Conservation (phyloP, 2,113 vertebrate species). For the Bolborhynchus lineola region DNA sequence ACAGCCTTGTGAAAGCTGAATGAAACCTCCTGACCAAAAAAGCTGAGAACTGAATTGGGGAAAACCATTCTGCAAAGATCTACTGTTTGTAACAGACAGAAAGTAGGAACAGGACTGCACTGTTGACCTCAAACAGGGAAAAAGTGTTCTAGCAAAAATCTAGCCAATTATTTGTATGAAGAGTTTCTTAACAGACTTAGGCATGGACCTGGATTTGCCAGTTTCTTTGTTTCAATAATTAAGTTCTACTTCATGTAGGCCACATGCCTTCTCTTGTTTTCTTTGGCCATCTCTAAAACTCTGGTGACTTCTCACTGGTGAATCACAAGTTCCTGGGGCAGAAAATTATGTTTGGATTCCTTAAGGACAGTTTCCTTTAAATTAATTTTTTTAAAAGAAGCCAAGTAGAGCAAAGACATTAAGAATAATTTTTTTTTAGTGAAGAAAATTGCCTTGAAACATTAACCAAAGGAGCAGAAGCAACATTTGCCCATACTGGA, state of each 20-base stretch:
- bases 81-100: not conserved
- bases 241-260: not conserved
- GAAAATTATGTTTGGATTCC: conserved; percentile 21
- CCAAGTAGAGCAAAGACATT: conserved; percentile 25
- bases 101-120: not conserved
- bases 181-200: not conserved
- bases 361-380: conserved; percentile 42
- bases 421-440: conserved; percentile 10
- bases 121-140: not conserved
- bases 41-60: not conserved
- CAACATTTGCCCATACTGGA: not conserved
- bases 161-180: not conserved
- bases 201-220: not conserved
- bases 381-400: conserved; percentile 52
- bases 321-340: conserved; percentile 5
- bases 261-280: conserved; percentile 38
- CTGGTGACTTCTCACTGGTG: not conserved
- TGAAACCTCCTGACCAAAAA: not conserved
- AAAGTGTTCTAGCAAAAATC: not conserved
- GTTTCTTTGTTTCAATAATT: conserved; percentile 48
- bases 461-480: not conserved
- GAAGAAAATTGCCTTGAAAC: conserved; percentile 11
- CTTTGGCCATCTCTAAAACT: conserved; percentile 13
- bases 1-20: not conserved
- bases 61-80: not conserved